Evolutionary conservation across 2,888 invertebrate genomes (phyloP).

Genomic region (Cephus pulcher): DNA sequence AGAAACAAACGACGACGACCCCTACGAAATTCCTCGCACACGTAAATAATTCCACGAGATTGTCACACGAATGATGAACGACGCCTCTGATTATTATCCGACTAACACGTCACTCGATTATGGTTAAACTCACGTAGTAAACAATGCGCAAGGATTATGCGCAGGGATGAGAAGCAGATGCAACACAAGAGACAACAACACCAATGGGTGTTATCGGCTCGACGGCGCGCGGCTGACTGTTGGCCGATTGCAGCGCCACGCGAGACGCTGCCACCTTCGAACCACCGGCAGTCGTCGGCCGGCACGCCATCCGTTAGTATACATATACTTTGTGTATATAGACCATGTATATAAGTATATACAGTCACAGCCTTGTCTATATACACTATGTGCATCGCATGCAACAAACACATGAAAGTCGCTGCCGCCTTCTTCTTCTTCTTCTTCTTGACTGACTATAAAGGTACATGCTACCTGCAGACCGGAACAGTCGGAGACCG

Average conservation of each 20-base stretch:
- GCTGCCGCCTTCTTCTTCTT: neutral
- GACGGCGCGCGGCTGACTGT: conserved; percentile 55
- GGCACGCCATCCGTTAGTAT: neutral
- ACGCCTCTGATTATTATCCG: neutral
- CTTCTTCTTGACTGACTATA: neutral
- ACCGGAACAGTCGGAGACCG: neutral
- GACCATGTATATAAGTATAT: neutral
- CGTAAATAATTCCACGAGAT: neutral
- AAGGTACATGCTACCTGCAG: neutral
- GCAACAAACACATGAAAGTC: neutral
- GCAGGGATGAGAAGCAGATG: neutral
- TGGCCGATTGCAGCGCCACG: conserved; percentile 54
- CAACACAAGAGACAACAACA: neutral
- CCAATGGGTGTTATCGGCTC: conserved; percentile 38
- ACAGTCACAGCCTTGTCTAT: neutral
- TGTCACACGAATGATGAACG: neutral
- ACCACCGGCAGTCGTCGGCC: conserved; percentile 6
- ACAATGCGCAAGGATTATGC: conserved; percentile 3
- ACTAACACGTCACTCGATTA: neutral
- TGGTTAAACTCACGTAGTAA: neutral
- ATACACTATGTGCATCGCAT: neutral
- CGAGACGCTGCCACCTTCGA: conserved; percentile 16
- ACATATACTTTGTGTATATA: neutral
- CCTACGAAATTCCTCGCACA: neutral
- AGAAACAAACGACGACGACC: neutral